A percentile compares a stretch with the other conserved stretches of the same genome.
Conservation (phyloP, 2,113 vertebrate species). For the Pelecanoides urinatrix region DNA sequence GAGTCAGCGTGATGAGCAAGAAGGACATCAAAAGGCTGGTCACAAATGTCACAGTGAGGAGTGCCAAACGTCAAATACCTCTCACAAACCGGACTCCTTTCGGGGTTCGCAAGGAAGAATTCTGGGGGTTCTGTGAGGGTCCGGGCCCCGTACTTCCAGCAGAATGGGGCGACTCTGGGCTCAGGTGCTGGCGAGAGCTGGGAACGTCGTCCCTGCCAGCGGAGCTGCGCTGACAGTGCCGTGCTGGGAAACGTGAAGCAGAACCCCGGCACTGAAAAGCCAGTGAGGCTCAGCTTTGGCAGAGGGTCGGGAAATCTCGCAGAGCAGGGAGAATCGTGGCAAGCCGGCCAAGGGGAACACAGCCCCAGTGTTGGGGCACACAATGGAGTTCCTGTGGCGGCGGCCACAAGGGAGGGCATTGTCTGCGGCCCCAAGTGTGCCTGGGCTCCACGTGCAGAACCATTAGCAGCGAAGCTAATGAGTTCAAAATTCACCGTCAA, state of each 20-base stretch:
- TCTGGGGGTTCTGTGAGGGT: neutral
- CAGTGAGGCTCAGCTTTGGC: neutral
- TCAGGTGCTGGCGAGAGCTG: neutral
- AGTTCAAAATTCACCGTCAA: neutral
- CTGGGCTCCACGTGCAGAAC: neutral
- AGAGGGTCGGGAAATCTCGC: neutral
- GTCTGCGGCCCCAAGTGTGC: neutral
- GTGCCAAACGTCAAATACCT: neutral
- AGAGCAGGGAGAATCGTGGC: neutral
- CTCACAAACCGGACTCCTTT: neutral
- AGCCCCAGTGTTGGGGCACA: neutral
- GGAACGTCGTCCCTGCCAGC: neutral
- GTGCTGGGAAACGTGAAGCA: neutral
- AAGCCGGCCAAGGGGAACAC: neutral
- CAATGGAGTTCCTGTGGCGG: conserved; percentile 12
- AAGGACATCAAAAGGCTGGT: neutral
- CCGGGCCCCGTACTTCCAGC: neutral
- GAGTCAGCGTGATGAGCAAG: neutral
- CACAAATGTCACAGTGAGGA: neutral
- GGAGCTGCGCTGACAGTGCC: neutral
- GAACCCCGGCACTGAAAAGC: neutral
- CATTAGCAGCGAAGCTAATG: neutral
- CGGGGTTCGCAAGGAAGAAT: neutral
- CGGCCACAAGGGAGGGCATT: neutral
- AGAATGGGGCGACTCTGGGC: fast-evolving